Conservation (phyloP, 2,113 vertebrate genomes). For the Trachemys scripta region DNA sequence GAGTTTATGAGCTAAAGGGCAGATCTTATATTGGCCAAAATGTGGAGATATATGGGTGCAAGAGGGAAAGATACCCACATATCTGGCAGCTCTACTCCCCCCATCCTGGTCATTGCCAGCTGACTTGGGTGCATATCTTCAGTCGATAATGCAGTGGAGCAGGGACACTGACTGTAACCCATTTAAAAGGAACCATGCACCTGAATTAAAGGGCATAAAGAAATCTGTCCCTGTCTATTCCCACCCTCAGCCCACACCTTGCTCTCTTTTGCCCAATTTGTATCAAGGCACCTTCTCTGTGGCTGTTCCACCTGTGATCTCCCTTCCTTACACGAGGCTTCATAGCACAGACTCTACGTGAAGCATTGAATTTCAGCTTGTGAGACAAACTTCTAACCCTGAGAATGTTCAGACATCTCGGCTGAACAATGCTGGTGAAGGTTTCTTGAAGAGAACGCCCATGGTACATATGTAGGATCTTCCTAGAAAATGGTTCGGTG, state of each 20-base stretch:
- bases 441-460: background rate
- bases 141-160: background rate
- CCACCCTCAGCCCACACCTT: background rate
- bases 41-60: conserved; percentile 52
- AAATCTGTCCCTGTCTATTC: background rate
- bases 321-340: background rate
- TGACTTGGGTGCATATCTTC: background rate
- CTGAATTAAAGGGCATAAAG: background rate
- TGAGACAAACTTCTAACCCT: background rate
- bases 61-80: conserved; percentile 30
- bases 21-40: conserved; percentile 28
- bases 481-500: conserved; percentile 33
- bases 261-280: background rate
- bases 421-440: background rate
- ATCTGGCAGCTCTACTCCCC: background rate
- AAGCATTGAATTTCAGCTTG: background rate
- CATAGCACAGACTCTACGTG: background rate
- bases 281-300: background rate
- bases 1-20: conserved; percentile 49
- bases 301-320: background rate
- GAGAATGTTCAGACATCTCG: background rate
- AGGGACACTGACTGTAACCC: background rate
- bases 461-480: background rate
- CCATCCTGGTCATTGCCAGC: background rate
- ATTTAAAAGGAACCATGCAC: background rate